Evolutionary conservation across 2,797 vertebrate genomes (phyloP).

Genomic region (Neosalanx taihuensis): DNA sequence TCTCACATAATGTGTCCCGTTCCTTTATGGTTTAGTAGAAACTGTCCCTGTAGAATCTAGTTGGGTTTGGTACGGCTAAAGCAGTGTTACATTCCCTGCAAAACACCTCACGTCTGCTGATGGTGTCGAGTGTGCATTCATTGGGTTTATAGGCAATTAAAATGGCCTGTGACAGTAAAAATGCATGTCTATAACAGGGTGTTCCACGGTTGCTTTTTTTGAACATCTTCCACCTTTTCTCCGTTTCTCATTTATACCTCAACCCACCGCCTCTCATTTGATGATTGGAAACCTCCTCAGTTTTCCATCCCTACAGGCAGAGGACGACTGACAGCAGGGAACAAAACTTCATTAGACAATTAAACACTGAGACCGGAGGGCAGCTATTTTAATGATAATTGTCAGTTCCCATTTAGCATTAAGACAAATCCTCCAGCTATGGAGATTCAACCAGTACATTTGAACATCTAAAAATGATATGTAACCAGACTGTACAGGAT

Average conservation of each 20-base stretch:
- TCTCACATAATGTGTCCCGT: not conserved
- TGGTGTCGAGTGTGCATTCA: not conserved
- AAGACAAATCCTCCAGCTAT: conserved; percentile 21
- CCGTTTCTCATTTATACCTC: not conserved
- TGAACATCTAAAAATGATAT: not conserved
- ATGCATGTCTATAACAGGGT: not conserved
- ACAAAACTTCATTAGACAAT: conserved; percentile 13
- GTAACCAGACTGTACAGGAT: not conserved
- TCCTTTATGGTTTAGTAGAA: not conserved
- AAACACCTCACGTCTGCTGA: not conserved
- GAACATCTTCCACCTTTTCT: not conserved
- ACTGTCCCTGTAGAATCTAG: not conserved
- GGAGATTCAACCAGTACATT: no score
- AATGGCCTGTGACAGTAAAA: not conserved
- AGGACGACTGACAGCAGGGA: conserved; percentile 20
- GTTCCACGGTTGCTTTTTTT: conserved; percentile 2
- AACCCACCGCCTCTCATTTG: not conserved
- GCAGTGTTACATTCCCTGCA: not conserved
- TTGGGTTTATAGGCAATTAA: not conserved
- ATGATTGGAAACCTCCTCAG: not conserved
- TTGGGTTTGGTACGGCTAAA: not conserved
- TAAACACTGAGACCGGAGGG: conserved; percentile 24
- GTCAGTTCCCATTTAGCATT: conserved; percentile 28
- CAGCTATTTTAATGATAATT: conserved; percentile 20
- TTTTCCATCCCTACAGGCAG: not conserved